These are phyloP conservation scores for Pachypanchax playfairii DNA, from an alignment of 2,113 vertebrate species.

Conservation along the genomic window DNA sequence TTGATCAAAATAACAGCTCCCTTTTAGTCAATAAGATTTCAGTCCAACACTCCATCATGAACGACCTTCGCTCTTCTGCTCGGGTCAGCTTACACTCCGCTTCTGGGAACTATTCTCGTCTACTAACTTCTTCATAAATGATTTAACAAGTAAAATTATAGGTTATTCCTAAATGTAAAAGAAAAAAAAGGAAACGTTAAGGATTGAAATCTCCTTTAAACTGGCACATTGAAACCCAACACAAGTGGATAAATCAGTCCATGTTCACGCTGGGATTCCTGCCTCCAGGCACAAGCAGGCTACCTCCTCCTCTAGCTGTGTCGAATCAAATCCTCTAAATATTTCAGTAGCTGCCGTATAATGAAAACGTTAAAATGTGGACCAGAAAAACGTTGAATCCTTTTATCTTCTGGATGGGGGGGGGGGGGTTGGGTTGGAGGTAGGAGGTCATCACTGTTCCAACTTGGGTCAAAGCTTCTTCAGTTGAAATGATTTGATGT, in stretches of 20 bases:
- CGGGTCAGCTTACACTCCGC: slow-evolving; percentile 5
- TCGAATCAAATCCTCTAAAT: slow-evolving; percentile 71
- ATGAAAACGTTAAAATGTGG: slow-evolving; percentile 45
- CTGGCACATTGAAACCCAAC: slow-evolving; percentile 66
- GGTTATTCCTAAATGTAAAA: slow-evolving; percentile 9
- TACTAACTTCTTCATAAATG: slow-evolving; percentile 4
- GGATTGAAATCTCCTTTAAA: slow-evolving; percentile 16
- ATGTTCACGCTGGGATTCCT: slow-evolving; percentile 42
- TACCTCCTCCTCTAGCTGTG: slow-evolving; percentile 31
- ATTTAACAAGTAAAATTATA: slow-evolving; percentile 15
- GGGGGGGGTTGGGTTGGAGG: slow-evolving; percentile 62
- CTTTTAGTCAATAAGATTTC: slow-evolving; percentile 58
- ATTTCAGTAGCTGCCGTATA: slow-evolving; percentile 79
- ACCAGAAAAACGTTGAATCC: slow-evolving; percentile 21
- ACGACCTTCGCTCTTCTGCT: slow-evolving; percentile 3
- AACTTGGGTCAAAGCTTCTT: slow-evolving; percentile 50
- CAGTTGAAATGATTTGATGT: slow-evolving; percentile 30
- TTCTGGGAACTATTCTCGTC: not conserved
- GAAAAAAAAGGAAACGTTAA: slow-evolving; percentile 14
- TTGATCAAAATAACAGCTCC: slow-evolving; percentile 32
- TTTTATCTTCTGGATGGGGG: slow-evolving; percentile 38
- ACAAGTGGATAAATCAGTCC: slow-evolving; percentile 74
- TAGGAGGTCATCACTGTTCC: slow-evolving; percentile 49
- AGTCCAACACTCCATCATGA: not conserved
- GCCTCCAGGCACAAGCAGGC: slow-evolving; percentile 43